phyloP scores from a whole-genome alignment of 1,140 invertebrate genomes.

The Formica selysi region DNA sequence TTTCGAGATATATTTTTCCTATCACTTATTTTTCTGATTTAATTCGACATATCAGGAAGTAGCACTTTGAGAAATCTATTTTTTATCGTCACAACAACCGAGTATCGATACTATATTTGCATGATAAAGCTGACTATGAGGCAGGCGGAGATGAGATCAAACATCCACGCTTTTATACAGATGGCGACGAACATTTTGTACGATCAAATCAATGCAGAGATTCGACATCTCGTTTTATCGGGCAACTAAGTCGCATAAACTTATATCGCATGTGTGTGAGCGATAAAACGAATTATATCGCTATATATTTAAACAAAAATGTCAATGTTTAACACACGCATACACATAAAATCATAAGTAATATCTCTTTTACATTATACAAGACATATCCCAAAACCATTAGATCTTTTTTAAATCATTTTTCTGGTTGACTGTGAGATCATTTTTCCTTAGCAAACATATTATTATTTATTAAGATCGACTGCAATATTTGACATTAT shows the following conservation, averaged over 20 bases:
- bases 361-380: not conserved
- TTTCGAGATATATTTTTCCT: too few species aligned
- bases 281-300: conserved; percentile 23
- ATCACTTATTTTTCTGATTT: conserved; percentile 1
- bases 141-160: conserved; percentile 59
- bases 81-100: conserved; percentile 67
- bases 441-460: too few species aligned
- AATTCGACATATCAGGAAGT: conserved; percentile 47
- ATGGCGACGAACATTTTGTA: conserved; percentile 73
- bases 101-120: conserved; percentile 74
- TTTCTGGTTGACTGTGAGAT: too few species aligned
- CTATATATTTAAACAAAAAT: not conserved
- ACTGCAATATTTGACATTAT: too few species aligned
- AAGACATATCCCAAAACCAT: not conserved
- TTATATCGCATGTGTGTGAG: not conserved
- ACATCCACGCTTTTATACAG: conserved; percentile 68
- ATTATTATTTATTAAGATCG: too few species aligned
- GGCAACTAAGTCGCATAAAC: conserved; percentile 24
- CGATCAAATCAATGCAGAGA: conserved; percentile 74
- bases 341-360: not conserved
- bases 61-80: conserved; percentile 71
- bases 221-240: conserved; percentile 64
- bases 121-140: conserved; percentile 76
- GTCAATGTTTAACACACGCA: not conserved
- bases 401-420: too few species aligned